Percentiles rank a stretch among this genome's conserved stretches.
phyloP scores from a whole-genome alignment of 1,140 invertebrate genomes.

The Sesamia nonagrioides region DNA sequence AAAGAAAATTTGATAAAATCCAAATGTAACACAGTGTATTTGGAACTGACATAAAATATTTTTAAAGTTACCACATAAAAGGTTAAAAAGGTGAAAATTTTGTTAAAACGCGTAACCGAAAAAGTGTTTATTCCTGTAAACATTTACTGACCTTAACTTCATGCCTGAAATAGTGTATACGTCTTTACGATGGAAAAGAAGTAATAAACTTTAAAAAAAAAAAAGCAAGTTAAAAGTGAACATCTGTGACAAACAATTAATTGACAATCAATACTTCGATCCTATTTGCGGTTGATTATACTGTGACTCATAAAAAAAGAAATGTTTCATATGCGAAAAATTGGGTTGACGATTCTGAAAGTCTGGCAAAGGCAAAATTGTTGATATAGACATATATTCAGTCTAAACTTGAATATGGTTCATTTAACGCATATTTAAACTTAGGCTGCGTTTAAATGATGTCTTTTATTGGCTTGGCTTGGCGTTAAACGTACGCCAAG shows the following conservation, averaged over 20 bases:
- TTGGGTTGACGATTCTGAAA: not conserved
- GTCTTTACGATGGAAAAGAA: not conserved
- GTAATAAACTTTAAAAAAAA: not conserved
- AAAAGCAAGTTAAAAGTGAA: not conserved
- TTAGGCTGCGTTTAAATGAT: too few relatives aligned
- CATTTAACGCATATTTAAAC: not conserved
- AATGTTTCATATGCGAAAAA: not conserved
- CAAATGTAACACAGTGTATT: too few relatives aligned
- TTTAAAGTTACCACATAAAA: too few relatives aligned
- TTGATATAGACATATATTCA: too few relatives aligned
- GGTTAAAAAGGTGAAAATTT: too few relatives aligned
- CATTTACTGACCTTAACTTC: not conserved
- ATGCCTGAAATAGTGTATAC: not conserved
- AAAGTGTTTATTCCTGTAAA: not conserved
- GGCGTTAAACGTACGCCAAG: too few relatives aligned
- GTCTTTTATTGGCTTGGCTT: too few relatives aligned
- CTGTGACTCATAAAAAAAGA: not conserved
- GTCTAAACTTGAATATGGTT: not conserved
- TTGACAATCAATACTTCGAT: slow-evolving; percentile 19
- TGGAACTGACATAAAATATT: too few relatives aligned
- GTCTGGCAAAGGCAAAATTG: not conserved
- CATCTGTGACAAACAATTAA: slow-evolving; percentile 10
- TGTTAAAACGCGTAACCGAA: too few relatives aligned
- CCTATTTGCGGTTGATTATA: slow-evolving; percentile 10
- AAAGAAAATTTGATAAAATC: too few relatives aligned